Percentiles rank a stretch among this genome's conserved stretches.
phyloP scores from a whole-genome alignment of 2,888 invertebrate genomes.

The Cephus sareptanus region DNA sequence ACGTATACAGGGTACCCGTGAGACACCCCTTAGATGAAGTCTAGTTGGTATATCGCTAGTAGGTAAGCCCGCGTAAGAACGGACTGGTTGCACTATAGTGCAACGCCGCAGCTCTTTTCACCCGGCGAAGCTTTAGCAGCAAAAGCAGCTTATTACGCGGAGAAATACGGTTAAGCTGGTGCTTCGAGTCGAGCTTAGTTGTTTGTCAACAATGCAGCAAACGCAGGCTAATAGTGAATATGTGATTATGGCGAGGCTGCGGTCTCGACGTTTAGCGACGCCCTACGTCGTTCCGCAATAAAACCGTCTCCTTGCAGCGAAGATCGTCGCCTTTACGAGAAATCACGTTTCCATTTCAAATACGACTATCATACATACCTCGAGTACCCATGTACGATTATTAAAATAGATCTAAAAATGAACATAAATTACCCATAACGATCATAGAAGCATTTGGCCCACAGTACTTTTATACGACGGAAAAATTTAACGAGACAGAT shows the following conservation, averaged over 20 bases:
- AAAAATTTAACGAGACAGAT: background rate
- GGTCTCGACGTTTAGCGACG: background rate
- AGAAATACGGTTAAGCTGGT: slow-evolving; percentile 1
- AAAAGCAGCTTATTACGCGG: background rate
- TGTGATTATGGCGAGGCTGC: background rate
- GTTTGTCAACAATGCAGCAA: slow-evolving; percentile 4
- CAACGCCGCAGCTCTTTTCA: background rate
- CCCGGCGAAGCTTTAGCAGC: background rate
- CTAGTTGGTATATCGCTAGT: background rate
- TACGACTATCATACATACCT: background rate
- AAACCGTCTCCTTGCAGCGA: background rate
- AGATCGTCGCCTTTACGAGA: background rate
- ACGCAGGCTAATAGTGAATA: background rate
- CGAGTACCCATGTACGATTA: background rate
- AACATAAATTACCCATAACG: background rate
- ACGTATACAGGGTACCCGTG: background rate
- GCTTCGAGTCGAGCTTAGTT: background rate
- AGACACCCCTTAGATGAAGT: background rate
- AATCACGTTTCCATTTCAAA: background rate
- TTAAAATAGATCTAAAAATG: background rate
- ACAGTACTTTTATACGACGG: background rate
- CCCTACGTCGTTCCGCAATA: background rate
- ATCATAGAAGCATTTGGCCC: background rate
- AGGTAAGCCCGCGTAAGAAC: background rate
- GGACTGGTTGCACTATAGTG: background rate